Conservation (phyloP, 2,888 invertebrate species). For the Cerastis rubricosa region DNA sequence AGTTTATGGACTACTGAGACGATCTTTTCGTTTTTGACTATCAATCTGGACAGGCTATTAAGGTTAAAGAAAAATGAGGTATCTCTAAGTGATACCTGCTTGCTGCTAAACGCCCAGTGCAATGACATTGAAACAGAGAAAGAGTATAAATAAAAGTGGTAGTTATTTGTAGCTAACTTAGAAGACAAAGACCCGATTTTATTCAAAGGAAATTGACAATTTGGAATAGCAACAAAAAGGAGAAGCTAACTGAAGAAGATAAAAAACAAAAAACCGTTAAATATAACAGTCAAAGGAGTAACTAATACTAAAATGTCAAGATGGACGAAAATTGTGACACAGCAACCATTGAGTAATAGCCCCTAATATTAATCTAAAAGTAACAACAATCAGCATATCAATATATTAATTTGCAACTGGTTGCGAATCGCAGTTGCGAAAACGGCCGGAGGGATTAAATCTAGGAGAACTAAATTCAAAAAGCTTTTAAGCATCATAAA, state of each 20-base stretch:
- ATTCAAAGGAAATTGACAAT: background rate
- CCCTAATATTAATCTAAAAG: background rate
- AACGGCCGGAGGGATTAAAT: no score
- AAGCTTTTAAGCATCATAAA: background rate
- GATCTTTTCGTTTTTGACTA: conserved; percentile 48
- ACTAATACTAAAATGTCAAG: background rate
- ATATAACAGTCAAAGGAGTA: background rate
- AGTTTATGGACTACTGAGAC: conserved; percentile 55
- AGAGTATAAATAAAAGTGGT: background rate
- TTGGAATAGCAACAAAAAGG: background rate
- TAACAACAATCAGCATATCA: background rate
- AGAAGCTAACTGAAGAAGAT: background rate
- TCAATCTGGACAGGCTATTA: conserved; percentile 33
- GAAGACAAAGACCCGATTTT: background rate
- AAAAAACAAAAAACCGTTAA: background rate
- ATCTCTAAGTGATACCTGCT: background rate
- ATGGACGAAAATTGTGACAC: background rate
- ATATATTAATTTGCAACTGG: no score
- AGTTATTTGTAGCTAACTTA: background rate
- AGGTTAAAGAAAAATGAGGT: background rate
- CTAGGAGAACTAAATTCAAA: background rate
- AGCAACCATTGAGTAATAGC: background rate
- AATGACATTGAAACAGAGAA: background rate
- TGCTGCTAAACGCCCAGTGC: background rate
- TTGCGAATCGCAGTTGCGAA: no score